Percentiles rank a stretch among this genome's conserved stretches.
phyloP scores from a whole-genome alignment of 2,113 vertebrate genomes.

The Saimiri boliviensis region DNA sequence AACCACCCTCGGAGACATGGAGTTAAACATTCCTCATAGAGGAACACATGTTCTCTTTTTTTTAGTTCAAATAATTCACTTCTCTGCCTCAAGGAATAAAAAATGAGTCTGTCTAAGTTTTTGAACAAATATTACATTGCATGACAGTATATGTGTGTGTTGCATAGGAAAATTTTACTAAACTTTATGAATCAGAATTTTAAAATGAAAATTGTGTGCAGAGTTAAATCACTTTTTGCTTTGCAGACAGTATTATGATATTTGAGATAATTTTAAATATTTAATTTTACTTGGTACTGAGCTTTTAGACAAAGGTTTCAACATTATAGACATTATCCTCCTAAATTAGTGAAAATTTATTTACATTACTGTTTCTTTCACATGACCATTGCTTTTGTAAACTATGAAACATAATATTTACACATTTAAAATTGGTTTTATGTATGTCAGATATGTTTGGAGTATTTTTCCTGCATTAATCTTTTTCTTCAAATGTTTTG shows the following conservation, averaged over 20 bases:
- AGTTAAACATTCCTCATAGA: neutral
- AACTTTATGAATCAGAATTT: neutral
- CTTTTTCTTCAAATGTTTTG: neutral
- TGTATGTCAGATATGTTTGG: neutral
- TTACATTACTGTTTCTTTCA: neutral
- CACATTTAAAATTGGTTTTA: neutral
- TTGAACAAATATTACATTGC: neutral
- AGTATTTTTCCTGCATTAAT: neutral
- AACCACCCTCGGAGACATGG: fast-evolving
- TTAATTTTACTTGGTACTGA: neutral
- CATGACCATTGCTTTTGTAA: neutral
- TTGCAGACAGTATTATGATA: neutral
- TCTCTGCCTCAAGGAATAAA: neutral
- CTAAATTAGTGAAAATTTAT: neutral
- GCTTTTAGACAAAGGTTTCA: neutral
- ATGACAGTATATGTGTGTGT: neutral
- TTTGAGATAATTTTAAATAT: neutral
- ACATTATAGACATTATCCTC: neutral
- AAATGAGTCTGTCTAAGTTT: neutral
- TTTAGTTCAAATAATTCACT: neutral
- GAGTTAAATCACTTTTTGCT: neutral
- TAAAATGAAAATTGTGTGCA: neutral
- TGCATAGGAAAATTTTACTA: neutral
- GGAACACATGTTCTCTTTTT: neutral
- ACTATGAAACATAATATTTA: neutral